Evolutionary conservation across 1,140 invertebrate genomes (phyloP), one percentile per base, ranked within the genome.

Genomic region (Brachionus asplanchnoidis): DNA sequence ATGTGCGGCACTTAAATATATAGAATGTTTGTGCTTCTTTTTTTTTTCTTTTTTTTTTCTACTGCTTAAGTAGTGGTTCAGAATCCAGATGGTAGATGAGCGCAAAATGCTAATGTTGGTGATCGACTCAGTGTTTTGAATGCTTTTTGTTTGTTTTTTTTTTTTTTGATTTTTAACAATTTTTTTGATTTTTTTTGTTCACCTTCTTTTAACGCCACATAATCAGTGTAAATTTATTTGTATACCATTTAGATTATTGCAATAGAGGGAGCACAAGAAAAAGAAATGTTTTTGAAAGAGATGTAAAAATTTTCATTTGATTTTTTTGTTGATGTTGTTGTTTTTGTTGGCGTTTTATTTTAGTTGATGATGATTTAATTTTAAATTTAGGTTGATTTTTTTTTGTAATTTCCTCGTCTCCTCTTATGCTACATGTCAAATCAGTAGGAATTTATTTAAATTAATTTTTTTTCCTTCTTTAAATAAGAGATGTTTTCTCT

Each of bases 351-450:
- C 32, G 6, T 36, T 36, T 60, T 60, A 60, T 60, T 60, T 60
- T 60, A 60, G 53, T 60, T 60, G 53, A 60, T 56, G 50, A 56
- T 60, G 53, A 60, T 60, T 60, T 60, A 60, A 60, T 60, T 60
- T 60, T 60, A 60, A 60, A 60, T 60, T 23, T 60, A 20, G 53
- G 14, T 53, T 53, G 1, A 6, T 53, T 53, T 53, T 50, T 60
- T 60, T 60, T 60, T 9, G 0, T 60, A 0, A 56, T 56, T 56
- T 56, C 20, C 20, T 60, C 53, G 53, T 60, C 53, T 60, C 53
- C 53, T 60, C 53, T 60, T 60, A 60, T 60, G 20, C 53, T 60
- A 60, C 17, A 20, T 60, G 53, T 60, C 20, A 60, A 60, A 60
- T 60, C 53, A 9, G 7, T 60, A 60, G 53, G 53, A 60, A 60